Conservation (phyloP, 2,888 invertebrate genomes). For the Erannis defoliaria region DNA sequence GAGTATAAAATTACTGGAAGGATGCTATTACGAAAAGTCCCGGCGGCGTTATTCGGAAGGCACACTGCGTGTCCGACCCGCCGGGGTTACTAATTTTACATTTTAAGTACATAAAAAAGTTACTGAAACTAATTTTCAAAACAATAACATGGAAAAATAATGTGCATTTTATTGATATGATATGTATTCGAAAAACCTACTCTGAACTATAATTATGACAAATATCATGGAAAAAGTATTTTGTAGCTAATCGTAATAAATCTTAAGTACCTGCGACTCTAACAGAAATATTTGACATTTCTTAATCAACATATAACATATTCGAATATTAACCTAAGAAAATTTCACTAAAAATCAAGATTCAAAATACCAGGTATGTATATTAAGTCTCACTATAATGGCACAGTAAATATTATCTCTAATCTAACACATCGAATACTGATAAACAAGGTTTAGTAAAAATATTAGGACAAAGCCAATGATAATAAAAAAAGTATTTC, state of each 20-base stretch:
- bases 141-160: conserved; percentile 9
- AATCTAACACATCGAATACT: conserved; percentile 19
- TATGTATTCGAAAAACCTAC: background rate
- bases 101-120: background rate
- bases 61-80: conserved; percentile 3
- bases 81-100: conserved; percentile 1
- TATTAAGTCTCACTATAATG: conserved; percentile 15
- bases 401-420: conserved; percentile 23
- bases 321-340: background rate
- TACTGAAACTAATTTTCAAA: background rate
- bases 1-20: conserved; percentile 34
- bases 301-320: conserved; percentile 3
- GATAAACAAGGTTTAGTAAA: conserved; percentile 11
- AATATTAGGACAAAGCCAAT: conserved; percentile 18
- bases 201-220: background rate
- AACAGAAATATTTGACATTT: background rate
- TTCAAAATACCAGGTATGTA: conserved; percentile 4
- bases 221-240: conserved; percentile 1
- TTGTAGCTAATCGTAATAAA: background rate
- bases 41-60: conserved; percentile 10
- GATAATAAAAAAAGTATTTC: conserved; percentile 4
- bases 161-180: conserved; percentile 12
- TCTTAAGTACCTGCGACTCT: background rate
- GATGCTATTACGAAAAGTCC: conserved; percentile 17
- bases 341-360: conserved; percentile 3